These are phyloP conservation scores for Fringilla coelebs DNA, from an alignment of 2,797 vertebrate genomes.

Conservation along the genomic window DNA sequence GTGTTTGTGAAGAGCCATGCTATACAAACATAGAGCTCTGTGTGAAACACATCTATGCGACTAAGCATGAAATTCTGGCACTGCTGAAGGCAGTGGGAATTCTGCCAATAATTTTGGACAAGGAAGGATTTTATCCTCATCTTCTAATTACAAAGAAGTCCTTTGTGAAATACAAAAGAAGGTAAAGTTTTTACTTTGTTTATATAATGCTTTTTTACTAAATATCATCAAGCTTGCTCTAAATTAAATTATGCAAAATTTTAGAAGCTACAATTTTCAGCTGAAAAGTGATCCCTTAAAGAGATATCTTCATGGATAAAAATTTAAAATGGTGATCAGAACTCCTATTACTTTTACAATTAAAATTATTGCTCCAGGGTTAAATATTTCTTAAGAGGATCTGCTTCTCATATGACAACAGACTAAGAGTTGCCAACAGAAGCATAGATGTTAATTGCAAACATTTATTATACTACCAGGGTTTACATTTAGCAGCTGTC, in stretches of 20 bases:
- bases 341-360: background rate
- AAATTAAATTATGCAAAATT: background rate
- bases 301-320: background rate
- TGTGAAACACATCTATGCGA: background rate
- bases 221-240: background rate
- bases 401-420: constrained; percentile 40
- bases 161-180: background rate
- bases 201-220: background rate
- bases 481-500: constrained; percentile 69
- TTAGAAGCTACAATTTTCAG: background rate
- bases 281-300: background rate
- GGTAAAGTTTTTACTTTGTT: background rate
- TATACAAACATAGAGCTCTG: background rate
- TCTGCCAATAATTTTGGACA: background rate
- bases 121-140: background rate
- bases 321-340: background rate
- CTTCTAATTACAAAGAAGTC: background rate
- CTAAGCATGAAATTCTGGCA: constrained; percentile 4
- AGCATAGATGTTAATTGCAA: constrained; percentile 59
- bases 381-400: constrained; percentile 52
- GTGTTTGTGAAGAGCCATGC: background rate
- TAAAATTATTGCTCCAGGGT: background rate
- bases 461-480: constrained; percentile 37
- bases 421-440: constrained; percentile 42
- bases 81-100: background rate